A percentile compares a stretch with the other conserved stretches of the same genome.
phyloP scores from a whole-genome alignment of 2,888 invertebrate species.

The Phortica magna region DNA sequence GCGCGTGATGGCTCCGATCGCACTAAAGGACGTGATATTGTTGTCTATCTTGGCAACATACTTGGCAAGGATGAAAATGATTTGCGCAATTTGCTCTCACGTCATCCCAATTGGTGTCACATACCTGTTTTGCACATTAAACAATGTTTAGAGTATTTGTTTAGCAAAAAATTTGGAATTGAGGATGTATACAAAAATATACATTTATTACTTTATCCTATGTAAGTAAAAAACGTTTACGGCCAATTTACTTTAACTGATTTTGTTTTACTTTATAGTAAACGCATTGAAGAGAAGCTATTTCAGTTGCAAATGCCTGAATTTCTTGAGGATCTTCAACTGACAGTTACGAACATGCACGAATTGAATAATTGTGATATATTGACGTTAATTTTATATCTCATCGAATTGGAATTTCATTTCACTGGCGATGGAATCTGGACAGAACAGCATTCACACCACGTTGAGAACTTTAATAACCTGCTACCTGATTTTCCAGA shows the following conservation, averaged over 20 bases:
- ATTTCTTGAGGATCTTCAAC: conserved; percentile 62
- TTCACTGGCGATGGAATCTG: conserved; percentile 88
- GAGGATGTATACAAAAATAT: conserved; percentile 81
- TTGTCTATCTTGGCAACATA: conserved; percentile 76
- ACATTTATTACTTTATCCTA: conserved; percentile 84
- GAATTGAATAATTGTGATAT: conserved; percentile 79
- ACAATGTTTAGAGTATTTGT: conserved; percentile 81
- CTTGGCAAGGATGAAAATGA: conserved; percentile 67
- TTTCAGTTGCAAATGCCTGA: conserved; percentile 58
- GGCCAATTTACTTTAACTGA: neutral
- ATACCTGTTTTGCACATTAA: conserved; percentile 81
- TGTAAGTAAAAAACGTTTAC: conserved; percentile 77
- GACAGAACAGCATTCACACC: conserved; percentile 77
- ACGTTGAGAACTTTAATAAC: conserved; percentile 76
- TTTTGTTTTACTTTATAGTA: conserved; percentile 55
- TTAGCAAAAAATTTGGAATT: conserved; percentile 78
- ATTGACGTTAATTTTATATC: conserved; percentile 84
- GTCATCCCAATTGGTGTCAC: conserved; percentile 84
- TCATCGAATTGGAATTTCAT: conserved; percentile 85
- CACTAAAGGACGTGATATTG: conserved; percentile 78
- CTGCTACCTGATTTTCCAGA: conserved; percentile 76
- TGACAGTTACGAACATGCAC: conserved; percentile 64
- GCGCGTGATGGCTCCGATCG: conserved; percentile 81
- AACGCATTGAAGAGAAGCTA: conserved; percentile 74
- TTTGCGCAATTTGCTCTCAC: conserved; percentile 77